These are phyloP conservation scores for Pantala flavescens DNA, from an alignment of 1,140 invertebrate species.

Conservation along the genomic window DNA sequence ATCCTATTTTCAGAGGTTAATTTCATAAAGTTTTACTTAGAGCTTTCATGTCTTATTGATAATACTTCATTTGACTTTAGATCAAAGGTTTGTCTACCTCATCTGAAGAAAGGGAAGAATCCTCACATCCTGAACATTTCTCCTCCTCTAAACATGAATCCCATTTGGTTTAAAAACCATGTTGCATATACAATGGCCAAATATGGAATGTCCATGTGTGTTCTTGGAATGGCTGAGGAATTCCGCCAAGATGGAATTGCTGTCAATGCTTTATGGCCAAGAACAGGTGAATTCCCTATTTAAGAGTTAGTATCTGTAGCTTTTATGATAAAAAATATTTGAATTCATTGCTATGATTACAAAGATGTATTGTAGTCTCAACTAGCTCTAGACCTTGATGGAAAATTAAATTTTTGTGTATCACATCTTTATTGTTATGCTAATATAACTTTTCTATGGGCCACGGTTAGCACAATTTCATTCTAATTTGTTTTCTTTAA, in stretches of 20 bases:
- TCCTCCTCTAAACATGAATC: constrained; percentile 83
- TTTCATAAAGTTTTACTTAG: too few species aligned
- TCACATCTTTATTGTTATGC: too few species aligned
- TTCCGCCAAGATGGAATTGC: constrained; percentile 72
- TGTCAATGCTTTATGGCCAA: constrained; percentile 96
- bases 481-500: too few species aligned
- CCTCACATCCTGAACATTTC: constrained; percentile 94
- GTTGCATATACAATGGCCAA: constrained; percentile 98
- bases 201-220: constrained; percentile 99
- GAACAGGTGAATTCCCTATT: constrained; percentile 54
- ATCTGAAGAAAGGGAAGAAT: constrained; percentile 79
- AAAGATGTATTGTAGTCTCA: not conserved
- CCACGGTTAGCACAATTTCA: too few species aligned
- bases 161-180: constrained; percentile 86
- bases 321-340: constrained; percentile 13
- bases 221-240: constrained; percentile 91
- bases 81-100: constrained; percentile 84
- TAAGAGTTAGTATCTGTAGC: not conserved
- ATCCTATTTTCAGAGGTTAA: too few species aligned
- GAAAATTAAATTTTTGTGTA: constrained; percentile 15
- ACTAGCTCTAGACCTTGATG: not conserved
- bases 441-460: too few species aligned
- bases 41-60: too few species aligned
- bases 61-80: constrained; percentile 40
- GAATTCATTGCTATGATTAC: constrained; percentile 17